Conservation (phyloP, 2,797 vertebrate genomes). For the Pseudomugil gertrudae region DNA sequence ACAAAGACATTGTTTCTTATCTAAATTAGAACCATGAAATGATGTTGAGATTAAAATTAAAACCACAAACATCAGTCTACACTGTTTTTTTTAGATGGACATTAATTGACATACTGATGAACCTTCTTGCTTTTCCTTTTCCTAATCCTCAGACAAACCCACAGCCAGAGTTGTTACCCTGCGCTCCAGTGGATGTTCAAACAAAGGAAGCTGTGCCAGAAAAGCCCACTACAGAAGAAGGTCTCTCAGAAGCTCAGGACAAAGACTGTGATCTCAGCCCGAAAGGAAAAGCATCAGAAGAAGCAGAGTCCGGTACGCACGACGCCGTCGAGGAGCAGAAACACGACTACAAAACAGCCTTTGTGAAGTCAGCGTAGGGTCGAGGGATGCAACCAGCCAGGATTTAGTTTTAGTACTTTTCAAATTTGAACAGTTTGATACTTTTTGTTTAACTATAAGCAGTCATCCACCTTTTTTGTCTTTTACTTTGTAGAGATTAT, state of each 20-base stretch:
- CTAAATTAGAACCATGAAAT: too few relatives aligned
- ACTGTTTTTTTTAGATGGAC: too few relatives aligned
- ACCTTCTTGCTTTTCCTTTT: neutral
- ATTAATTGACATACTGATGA: too few relatives aligned
- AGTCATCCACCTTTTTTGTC: too few relatives aligned
- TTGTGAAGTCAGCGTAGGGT: conserved; percentile 86
- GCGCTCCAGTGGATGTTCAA: conserved; percentile 35
- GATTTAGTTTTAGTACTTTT: conserved; percentile 49
- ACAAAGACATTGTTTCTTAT: too few relatives aligned
- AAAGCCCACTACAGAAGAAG: conserved; percentile 68
- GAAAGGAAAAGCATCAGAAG: conserved; percentile 58
- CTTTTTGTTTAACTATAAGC: conserved; percentile 35
- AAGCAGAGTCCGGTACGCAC: conserved; percentile 39
- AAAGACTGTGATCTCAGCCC: conserved; percentile 54
- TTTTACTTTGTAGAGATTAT: conserved; percentile 13
- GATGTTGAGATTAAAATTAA: too few relatives aligned
- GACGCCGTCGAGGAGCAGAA: conserved; percentile 77
- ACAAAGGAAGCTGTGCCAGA: conserved; percentile 53
- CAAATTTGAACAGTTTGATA: conserved; percentile 51
- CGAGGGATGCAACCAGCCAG: neutral
- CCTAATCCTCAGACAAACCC: conserved; percentile 54
- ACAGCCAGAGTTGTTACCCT: conserved; percentile 37
- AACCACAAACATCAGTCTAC: too few relatives aligned
- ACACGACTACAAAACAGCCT: conserved; percentile 88
- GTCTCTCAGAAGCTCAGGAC: conserved; percentile 73